These are phyloP conservation scores for Stomorhina lunata DNA, from an alignment of 2,888 invertebrate species.

Conservation along the genomic window DNA sequence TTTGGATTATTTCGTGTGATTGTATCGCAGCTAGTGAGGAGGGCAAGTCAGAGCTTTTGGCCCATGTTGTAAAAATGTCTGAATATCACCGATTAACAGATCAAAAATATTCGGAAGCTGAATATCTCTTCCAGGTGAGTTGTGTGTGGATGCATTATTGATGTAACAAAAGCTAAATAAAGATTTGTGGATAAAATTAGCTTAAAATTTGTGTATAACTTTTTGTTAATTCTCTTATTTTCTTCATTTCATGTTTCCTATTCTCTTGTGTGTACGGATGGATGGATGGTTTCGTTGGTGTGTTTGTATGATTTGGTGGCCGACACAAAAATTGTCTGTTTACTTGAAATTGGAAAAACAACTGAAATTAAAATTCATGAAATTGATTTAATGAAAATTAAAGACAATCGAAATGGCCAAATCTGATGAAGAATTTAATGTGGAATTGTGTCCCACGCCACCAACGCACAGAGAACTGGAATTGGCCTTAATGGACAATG, in stretches of 20 bases:
- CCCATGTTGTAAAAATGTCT: conserved; percentile 64
- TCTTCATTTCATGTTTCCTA: conserved; percentile 6
- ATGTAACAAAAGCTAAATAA: not conserved
- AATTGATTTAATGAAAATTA: conserved; percentile 27
- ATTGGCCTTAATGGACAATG: conserved; percentile 64
- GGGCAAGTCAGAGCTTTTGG: conserved; percentile 25
- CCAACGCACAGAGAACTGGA: conserved; percentile 66
- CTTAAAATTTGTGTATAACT: conserved; percentile 50
- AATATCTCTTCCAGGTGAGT: conserved; percentile 69
- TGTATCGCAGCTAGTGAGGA: conserved; percentile 28
- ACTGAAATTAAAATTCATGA: not conserved
- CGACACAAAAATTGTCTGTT: conserved; percentile 34
- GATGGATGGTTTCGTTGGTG: conserved; percentile 35
- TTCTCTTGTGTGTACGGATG: conserved; percentile 22
- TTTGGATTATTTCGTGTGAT: conserved; percentile 31
- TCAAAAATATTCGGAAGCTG: conserved; percentile 69
- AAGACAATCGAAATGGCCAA: conserved; percentile 71
- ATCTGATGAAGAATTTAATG: conserved; percentile 68
- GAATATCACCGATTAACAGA: conserved; percentile 68
- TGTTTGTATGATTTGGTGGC: conserved; percentile 35
- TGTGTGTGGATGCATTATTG: not conserved
- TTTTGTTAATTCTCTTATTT: conserved; percentile 52
- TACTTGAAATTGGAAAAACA: conserved; percentile 31
- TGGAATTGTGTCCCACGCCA: conserved; percentile 65
- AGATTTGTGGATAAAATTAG: conserved; percentile 36